A percentile compares a stretch with the other conserved stretches of the same genome.
These are phyloP conservation scores for Sebastes melanostomus DNA, from an alignment of 2,797 vertebrate species.

Conservation along the genomic window DNA sequence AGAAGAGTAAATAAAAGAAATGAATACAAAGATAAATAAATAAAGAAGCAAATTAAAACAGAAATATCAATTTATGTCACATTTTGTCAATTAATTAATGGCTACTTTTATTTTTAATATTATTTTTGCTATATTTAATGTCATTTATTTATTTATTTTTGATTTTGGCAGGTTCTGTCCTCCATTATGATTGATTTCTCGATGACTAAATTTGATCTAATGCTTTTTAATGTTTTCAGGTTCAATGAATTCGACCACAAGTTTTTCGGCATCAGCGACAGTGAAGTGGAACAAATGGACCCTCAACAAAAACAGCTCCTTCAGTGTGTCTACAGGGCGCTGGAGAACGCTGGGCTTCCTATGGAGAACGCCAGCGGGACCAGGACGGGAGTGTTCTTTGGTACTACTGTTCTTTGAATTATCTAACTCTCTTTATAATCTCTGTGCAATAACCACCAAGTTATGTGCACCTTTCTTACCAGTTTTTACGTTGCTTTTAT, in stretches of 20 bases:
- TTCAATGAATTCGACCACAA: slow-evolving; percentile 88
- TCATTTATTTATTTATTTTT: too few species aligned
- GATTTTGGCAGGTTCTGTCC: too few species aligned
- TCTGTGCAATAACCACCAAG: not conserved
- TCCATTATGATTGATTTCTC: not conserved
- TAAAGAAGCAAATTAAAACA: too few species aligned
- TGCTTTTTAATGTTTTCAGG: slow-evolving; percentile 51
- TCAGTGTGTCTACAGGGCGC: slow-evolving; percentile 85
- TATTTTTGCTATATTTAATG: too few species aligned
- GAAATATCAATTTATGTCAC: too few species aligned
- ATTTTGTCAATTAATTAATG: too few species aligned
- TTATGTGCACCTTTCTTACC: not conserved
- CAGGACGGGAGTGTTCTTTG: slow-evolving; percentile 86
- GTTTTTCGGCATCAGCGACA: slow-evolving; percentile 85
- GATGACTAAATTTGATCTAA: not conserved
- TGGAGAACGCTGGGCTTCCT: slow-evolving; percentile 86
- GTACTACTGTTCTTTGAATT: slow-evolving; percentile 48
- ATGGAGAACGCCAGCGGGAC: slow-evolving; percentile 84
- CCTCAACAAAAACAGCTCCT: slow-evolving; percentile 87
- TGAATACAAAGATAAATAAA: too few species aligned
- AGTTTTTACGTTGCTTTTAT: not conserved
- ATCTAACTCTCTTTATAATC: not conserved
- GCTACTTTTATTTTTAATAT: too few species aligned
- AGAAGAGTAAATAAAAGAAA: not conserved
- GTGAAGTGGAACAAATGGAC: slow-evolving; percentile 85